Evolutionary conservation across 2,797 vertebrate genomes (phyloP).

Genomic region (Otolemur crassicaudatus): DNA sequence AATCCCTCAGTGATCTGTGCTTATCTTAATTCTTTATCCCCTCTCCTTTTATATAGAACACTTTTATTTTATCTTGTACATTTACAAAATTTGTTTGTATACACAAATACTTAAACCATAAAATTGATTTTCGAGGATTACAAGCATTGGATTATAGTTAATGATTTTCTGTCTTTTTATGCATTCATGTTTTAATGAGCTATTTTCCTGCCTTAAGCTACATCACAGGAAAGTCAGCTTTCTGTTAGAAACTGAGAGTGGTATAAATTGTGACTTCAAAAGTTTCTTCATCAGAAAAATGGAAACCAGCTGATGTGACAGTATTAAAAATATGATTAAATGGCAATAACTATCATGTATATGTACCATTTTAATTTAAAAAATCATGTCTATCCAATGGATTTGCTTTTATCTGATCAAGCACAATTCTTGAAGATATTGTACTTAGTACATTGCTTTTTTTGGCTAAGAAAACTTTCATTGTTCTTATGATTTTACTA

Average conservation of each 20-base stretch:
- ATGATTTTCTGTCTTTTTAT: not conserved
- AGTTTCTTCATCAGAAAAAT: not conserved
- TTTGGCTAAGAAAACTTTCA: not conserved
- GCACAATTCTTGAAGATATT: not conserved
- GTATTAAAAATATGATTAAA: not conserved
- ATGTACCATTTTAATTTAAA: not conserved
- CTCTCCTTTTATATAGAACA: not conserved
- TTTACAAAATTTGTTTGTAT: not conserved
- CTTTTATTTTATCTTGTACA: not conserved
- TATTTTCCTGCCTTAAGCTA: not conserved
- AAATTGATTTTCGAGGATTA: not conserved
- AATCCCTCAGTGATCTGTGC: not conserved
- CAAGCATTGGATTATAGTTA: not conserved
- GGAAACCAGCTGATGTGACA: not conserved
- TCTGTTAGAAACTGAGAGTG: not conserved
- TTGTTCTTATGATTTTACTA: not conserved
- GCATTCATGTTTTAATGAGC: not conserved
- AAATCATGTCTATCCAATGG: not conserved
- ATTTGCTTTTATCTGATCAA: not conserved
- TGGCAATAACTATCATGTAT: not conserved
- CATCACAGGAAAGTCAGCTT: slow-evolving; percentile 31
- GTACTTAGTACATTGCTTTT: not conserved
- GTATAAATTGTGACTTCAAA: not conserved
- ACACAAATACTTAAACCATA: not conserved
- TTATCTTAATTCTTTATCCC: not conserved